Base-by-base conservation (phyloP, 2,113 vertebrate species). In the Geococcyx californianus region DNA sequence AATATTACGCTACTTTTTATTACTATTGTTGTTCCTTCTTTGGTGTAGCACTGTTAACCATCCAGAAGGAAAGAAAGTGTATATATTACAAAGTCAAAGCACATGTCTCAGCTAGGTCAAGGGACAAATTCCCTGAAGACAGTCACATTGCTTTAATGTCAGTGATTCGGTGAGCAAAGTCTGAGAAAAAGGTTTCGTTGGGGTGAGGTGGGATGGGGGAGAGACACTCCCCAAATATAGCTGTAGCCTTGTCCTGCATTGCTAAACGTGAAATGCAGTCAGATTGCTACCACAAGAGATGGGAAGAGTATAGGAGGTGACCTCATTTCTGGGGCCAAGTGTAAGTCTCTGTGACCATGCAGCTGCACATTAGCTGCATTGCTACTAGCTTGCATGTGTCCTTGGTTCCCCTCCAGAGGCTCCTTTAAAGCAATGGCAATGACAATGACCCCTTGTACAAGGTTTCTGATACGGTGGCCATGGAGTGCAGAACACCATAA, bases 271-370 rank as follows among this genome's bases (percentile, higher is more conserved):
- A 80, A 2, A 16, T 47, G 62, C 49, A 40, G n/a, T 19, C 29
- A 31, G 31, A 52, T 11, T 52, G n/a, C 25, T 78, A 11, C n/a
- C 44, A 25, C 26, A 26, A 2, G 9, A 20, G 28, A 31, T 58
- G 70, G 49, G 67, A 84, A 47, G 16, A 19, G 25, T 3, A 1
- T 7, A 60, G 45, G 31, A 38, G 25, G 38, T 77, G 42, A 80
- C 9, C 7, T 31, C 60, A 72, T 31, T 68, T 69, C 67, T 83
- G 52, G 1, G 2, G 23, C 8, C 55, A 73, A n/a, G 7, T 8
- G 16, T 44, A 3, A 54, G 56, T 20, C 0, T 2, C 47, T 62
- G 34, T 28, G 36, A 23, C 7, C 0, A 0, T 6, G 52, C n/a
- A 7, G 5, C 23, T 76, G 34, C 18, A 8, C 44, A 13, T 40